These are phyloP conservation scores for Malacoctenus gilli DNA, from an alignment of 2,797 vertebrate genomes.

Conservation along the genomic window DNA sequence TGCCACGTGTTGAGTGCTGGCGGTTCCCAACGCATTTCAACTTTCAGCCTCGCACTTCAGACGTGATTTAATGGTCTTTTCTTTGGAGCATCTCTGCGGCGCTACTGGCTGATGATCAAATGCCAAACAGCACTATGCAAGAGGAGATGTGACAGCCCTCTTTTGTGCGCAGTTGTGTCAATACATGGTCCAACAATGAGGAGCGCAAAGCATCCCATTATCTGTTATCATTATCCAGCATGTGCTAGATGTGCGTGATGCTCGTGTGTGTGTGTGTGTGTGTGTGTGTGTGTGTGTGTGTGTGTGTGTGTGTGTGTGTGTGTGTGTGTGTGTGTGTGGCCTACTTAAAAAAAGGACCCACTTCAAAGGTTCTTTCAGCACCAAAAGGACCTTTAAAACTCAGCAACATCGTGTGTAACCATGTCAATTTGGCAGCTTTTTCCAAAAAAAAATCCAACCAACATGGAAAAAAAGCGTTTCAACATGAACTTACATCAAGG, in stretches of 20 bases:
- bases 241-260: slow-evolving; percentile 39
- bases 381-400: slow-evolving; percentile 27
- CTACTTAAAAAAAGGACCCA: slow-evolving; percentile 41
- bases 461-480: neutral
- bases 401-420: slow-evolving; percentile 1
- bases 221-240: slow-evolving; percentile 33
- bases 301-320: too few species aligned
- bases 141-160: neutral
- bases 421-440: neutral
- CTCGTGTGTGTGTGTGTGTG: too few species aligned
- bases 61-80: slow-evolving; percentile 12
- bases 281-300: too few species aligned
- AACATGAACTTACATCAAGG: neutral
- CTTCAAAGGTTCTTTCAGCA: slow-evolving; percentile 37
- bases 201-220: slow-evolving; percentile 36
- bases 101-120: slow-evolving; percentile 23
- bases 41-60: slow-evolving; percentile 19
- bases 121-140: slow-evolving; percentile 5
- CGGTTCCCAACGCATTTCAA: slow-evolving; percentile 34
- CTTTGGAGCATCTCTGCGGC: slow-evolving; percentile 5
- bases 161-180: slow-evolving; percentile 21
- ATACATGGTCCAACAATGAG: slow-evolving; percentile 9
- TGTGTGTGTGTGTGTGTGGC: too few species aligned
- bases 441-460: neutral
- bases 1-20: slow-evolving; percentile 4